phyloP scores from a whole-genome alignment of 2,113 vertebrate species.

The Gasterosteus nipponicus region DNA sequence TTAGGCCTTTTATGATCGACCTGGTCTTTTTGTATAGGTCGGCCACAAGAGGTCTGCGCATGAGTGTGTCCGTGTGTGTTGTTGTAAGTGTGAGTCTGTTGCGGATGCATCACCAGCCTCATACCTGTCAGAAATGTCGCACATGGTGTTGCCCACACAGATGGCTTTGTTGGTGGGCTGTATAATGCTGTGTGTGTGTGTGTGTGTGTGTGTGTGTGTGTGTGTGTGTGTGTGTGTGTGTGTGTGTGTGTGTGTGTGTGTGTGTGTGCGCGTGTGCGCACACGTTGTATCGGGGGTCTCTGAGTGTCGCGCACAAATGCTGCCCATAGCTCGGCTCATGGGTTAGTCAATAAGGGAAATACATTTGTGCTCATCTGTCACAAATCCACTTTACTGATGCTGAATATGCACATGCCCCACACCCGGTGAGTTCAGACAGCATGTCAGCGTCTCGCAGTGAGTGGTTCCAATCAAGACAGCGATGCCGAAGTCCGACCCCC shows the following conservation, averaged over 20 bases:
- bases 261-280: too few relatives aligned
- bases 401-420: slow-evolving; percentile 18
- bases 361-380: slow-evolving; percentile 42
- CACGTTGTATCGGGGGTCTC: slow-evolving; percentile 7
- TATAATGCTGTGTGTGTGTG: slow-evolving; percentile 15
- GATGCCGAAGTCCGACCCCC: slow-evolving; percentile 48
- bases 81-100: too few relatives aligned
- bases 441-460: slow-evolving; percentile 64
- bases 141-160: slow-evolving; percentile 46
- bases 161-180: slow-evolving; percentile 55
- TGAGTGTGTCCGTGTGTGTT: background rate
- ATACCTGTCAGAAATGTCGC: slow-evolving; percentile 64
- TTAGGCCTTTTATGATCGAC: slow-evolving; percentile 38
- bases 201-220: background rate
- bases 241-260: background rate
- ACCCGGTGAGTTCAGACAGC: slow-evolving; percentile 65
- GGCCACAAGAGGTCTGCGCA: background rate
- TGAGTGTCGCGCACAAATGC: slow-evolving; percentile 40
- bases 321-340: slow-evolving; percentile 41
- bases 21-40: slow-evolving; percentile 31
- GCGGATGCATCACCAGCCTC: slow-evolving; percentile 18
- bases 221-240: background rate
- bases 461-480: slow-evolving; percentile 48
- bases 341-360: slow-evolving; percentile 56
- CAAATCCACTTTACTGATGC: slow-evolving; percentile 35